Conservation (phyloP, 1,140 invertebrate species). For the Eueides isabella region DNA sequence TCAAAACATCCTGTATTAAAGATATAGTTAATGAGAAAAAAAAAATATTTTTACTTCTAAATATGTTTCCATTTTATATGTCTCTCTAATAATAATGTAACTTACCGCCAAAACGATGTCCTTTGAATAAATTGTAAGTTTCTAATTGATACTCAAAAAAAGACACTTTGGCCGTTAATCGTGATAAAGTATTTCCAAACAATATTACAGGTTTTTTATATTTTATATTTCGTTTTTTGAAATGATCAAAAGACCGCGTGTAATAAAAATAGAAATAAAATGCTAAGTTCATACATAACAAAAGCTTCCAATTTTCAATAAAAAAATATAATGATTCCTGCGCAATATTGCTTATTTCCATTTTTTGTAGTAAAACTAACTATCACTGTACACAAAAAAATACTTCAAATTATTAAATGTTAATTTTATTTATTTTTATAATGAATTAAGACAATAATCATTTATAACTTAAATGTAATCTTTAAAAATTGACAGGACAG, state of each 20-base stretch:
- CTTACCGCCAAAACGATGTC: constrained; percentile 76
- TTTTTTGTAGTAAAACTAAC: background rate
- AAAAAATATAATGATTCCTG: constrained; percentile 57
- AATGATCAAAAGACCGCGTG: constrained; percentile 69
- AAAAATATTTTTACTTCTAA: too few relatives aligned
- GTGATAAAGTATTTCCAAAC: constrained; percentile 72
- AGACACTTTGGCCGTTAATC: constrained; percentile 66
- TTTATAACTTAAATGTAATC: too few relatives aligned
- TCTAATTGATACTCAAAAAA: constrained; percentile 76
- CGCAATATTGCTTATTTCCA: constrained; percentile 49
- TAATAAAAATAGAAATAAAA: constrained; percentile 62
- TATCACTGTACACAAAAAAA: background rate
- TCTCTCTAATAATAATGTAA: constrained; percentile 10
- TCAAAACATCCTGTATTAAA: constrained; percentile 78
- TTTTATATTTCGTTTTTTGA: constrained; percentile 68
- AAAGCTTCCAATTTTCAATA: constrained; percentile 63
- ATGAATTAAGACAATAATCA: too few relatives aligned
- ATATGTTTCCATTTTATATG: too few relatives aligned
- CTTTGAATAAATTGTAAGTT: constrained; percentile 75
- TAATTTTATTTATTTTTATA: too few relatives aligned
- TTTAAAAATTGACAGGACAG: too few relatives aligned
- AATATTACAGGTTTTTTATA: constrained; percentile 71
- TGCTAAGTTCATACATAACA: constrained; percentile 59
- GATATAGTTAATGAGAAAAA: constrained; percentile 17
- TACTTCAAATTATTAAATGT: background rate